A percentile compares a stretch with the other conserved stretches of the same genome.
Conservation (phyloP, 2,113 vertebrate genomes). For the Callospermophilus lateralis region DNA sequence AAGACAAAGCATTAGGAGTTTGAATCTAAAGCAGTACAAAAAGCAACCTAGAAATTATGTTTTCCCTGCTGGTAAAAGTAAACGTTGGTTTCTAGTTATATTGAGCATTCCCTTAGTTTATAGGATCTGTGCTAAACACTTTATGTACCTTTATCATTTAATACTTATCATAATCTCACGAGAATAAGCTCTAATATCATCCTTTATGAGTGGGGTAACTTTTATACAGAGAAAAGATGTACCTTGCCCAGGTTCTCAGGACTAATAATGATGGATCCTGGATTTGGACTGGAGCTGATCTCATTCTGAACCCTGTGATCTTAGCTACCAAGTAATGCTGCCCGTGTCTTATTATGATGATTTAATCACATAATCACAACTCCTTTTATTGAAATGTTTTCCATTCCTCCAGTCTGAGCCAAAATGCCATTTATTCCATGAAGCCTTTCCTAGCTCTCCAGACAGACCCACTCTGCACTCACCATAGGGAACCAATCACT, state of each 20-base stretch:
- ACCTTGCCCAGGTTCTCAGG: background rate
- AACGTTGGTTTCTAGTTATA: background rate
- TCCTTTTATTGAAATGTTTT: constrained; percentile 14
- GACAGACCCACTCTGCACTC: background rate
- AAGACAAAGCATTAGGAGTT: background rate
- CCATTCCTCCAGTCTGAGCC: background rate
- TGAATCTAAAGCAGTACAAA: background rate
- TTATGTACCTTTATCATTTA: background rate
- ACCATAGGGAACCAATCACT: background rate
- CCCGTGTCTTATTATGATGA: background rate
- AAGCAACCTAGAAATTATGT: too few species aligned
- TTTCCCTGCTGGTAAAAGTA: background rate
- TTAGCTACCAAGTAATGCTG: background rate
- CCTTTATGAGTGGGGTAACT: background rate
- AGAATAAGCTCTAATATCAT: background rate
- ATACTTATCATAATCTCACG: background rate
- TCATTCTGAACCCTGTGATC: background rate
- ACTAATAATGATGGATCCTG: background rate
- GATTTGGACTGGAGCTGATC: background rate
- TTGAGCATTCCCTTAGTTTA: background rate
- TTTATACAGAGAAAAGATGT: background rate
- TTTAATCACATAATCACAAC: background rate
- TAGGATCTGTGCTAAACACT: background rate
- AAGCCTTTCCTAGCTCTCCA: background rate
- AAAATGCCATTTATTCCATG: background rate